These are phyloP conservation scores for Iguana delicatissima DNA, from an alignment of 2,797 vertebrate genomes.

Conservation along the genomic window DNA sequence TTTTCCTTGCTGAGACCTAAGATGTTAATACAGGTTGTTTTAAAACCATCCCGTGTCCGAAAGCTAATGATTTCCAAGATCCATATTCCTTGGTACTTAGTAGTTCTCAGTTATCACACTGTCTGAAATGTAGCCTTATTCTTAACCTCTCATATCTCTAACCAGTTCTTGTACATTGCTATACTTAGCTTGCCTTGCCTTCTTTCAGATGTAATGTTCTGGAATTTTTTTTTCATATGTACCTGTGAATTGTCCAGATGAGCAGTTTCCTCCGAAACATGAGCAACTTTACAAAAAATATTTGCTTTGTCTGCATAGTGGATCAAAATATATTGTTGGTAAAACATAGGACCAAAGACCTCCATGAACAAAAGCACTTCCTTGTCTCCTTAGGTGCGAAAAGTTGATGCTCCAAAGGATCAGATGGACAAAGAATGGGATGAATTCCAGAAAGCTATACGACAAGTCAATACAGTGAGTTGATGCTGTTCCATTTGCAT, in stretches of 20 bases:
- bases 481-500: constrained; percentile 59
- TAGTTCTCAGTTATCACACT: not conserved
- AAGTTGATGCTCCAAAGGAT: constrained; percentile 96
- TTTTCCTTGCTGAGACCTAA: not conserved
- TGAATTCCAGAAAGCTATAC: constrained; percentile 97
- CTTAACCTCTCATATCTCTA: constrained; percentile 17
- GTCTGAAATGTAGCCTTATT: not conserved
- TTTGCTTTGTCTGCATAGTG: constrained; percentile 15
- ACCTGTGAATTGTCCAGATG: constrained; percentile 14
- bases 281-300: not conserved
- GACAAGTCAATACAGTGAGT: constrained; percentile 91
- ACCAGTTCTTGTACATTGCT: not conserved
- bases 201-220: not conserved
- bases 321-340: not conserved
- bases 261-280: constrained; percentile 27
- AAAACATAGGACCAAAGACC: not conserved
- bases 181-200: not conserved
- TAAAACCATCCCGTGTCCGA: not conserved
- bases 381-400: constrained; percentile 84
- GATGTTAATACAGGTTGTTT: not conserved
- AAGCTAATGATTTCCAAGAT: constrained; percentile 13
- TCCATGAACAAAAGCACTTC: constrained; percentile 1
- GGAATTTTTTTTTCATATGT: not conserved
- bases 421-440: constrained; percentile 99
- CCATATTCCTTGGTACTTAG: not conserved